Percentiles rank a stretch among this genome's conserved stretches.
These are phyloP conservation scores for Siniperca chuatsi DNA, from an alignment of 2,113 vertebrate species.

Conservation along the genomic window DNA sequence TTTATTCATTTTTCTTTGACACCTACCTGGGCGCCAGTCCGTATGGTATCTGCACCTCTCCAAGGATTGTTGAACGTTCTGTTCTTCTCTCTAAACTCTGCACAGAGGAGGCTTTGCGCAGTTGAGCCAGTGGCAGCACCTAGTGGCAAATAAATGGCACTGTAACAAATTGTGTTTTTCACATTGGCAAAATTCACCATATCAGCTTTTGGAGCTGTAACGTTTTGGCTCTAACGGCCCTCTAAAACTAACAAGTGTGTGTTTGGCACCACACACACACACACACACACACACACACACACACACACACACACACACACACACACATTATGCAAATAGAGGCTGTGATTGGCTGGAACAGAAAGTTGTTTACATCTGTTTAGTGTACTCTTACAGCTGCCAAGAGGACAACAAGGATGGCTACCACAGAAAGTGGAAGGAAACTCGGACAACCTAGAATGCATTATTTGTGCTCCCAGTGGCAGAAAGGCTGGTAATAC, in stretches of 20 bases:
- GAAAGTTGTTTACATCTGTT: slow-evolving; percentile 31
- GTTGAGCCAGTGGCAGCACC: slow-evolving; percentile 91
- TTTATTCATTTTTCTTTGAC: not conserved
- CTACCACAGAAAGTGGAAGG: slow-evolving; percentile 7
- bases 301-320: not conserved
- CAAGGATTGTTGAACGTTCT: slow-evolving; percentile 87
- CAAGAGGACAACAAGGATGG: slow-evolving; percentile 26
- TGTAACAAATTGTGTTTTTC: slow-evolving; percentile 34
- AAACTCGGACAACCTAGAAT: slow-evolving; percentile 30
- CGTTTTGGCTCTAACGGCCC: not conserved
- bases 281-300: not conserved
- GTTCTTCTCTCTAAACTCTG: slow-evolving; percentile 91
- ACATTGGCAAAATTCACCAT: slow-evolving; percentile 11
- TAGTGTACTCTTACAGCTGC: not conserved
- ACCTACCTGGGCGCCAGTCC: slow-evolving; percentile 85
- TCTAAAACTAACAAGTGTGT: slow-evolving; percentile 10
- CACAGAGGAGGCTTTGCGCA: slow-evolving; percentile 88
- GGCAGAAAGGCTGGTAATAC: slow-evolving; percentile 19
- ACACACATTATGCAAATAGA: slow-evolving; percentile 7
- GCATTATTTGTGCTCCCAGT: slow-evolving; percentile 26
- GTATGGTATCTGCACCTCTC: slow-evolving; percentile 76
- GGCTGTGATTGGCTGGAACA: slow-evolving; percentile 24
- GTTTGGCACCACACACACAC: slow-evolving; percentile 5
- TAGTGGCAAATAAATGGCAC: slow-evolving; percentile 79
- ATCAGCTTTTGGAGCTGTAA: not conserved